Conservation (phyloP, 2,888 invertebrate species). For the Serripes groenlandicus region DNA sequence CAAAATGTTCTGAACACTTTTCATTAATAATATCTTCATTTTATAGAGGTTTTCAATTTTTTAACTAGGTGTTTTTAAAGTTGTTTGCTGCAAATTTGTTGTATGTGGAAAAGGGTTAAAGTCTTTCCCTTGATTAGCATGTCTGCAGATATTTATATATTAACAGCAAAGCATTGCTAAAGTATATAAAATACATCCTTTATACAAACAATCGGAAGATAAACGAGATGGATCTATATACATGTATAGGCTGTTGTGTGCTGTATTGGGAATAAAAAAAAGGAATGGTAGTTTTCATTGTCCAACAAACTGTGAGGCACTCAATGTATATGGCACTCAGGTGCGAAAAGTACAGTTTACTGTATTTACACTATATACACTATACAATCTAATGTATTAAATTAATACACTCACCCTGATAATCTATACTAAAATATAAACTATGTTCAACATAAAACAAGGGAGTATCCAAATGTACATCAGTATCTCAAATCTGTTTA, state of each 20-base stretch:
- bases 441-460: too few relatives aligned
- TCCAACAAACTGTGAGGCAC: slow-evolving; percentile 17
- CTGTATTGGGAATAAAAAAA: background rate
- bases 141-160: too few relatives aligned
- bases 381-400: background rate
- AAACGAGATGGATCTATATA: background rate
- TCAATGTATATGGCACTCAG: slow-evolving; percentile 15
- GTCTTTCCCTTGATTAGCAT: too few relatives aligned
- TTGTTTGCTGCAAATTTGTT: too few relatives aligned
- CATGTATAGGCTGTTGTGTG: background rate
- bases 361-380: slow-evolving; percentile 15
- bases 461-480: too few relatives aligned
- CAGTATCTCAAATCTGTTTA: too few relatives aligned
- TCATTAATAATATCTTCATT: too few relatives aligned
- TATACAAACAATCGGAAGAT: background rate
- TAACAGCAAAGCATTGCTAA: too few relatives aligned
- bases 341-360: slow-evolving; percentile 3
- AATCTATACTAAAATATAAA: background rate
- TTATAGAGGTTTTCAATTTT: too few relatives aligned
- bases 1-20: too few relatives aligned
- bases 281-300: slow-evolving; percentile 23
- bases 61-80: too few relatives aligned
- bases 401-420: background rate
- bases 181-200: too few relatives aligned
- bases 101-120: background rate